Percentiles rank a stretch among this genome's conserved stretches.
Conservation (phyloP, 2,888 invertebrate genomes). For the Luperina nickerlii region DNA sequence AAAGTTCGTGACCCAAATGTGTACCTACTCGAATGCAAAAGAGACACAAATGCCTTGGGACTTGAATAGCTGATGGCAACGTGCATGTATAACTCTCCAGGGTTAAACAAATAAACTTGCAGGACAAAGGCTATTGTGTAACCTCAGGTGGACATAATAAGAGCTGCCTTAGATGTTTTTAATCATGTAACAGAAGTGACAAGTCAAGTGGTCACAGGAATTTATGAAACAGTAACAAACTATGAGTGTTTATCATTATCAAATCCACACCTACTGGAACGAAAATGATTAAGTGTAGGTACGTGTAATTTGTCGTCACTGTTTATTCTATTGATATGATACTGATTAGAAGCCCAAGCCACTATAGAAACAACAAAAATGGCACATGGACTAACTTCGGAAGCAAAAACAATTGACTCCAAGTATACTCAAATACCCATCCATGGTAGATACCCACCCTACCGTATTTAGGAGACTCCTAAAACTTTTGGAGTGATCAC, state of each 20-base stretch:
- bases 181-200: constrained; percentile 45
- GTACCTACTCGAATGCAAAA: constrained; percentile 24
- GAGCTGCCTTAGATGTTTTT: constrained; percentile 40
- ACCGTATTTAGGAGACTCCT: background rate
- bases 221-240: constrained; percentile 38
- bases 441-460: too few relatives aligned
- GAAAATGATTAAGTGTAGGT: constrained; percentile 40
- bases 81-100: constrained; percentile 46
- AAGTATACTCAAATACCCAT: background rate
- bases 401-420: background rate
- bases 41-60: constrained; percentile 44
- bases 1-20: constrained; percentile 44
- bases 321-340: constrained; percentile 58
- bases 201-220: constrained; percentile 37
- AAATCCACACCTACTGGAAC: constrained; percentile 57
- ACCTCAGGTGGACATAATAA: constrained; percentile 41
- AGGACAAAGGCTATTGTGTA: constrained; percentile 74
- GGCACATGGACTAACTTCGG: background rate
- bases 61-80: constrained; percentile 50
- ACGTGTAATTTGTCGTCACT: constrained; percentile 40
- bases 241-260: constrained; percentile 53
- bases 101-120: constrained; percentile 71
- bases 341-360: constrained; percentile 38
- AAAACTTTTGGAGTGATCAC: background rate
- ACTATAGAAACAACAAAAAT: constrained; percentile 5